Evolutionary conservation across 2,113 vertebrate genomes (phyloP), one percentile per base, ranked within the genome.

Genomic region (Apodemus sylvaticus): DNA sequence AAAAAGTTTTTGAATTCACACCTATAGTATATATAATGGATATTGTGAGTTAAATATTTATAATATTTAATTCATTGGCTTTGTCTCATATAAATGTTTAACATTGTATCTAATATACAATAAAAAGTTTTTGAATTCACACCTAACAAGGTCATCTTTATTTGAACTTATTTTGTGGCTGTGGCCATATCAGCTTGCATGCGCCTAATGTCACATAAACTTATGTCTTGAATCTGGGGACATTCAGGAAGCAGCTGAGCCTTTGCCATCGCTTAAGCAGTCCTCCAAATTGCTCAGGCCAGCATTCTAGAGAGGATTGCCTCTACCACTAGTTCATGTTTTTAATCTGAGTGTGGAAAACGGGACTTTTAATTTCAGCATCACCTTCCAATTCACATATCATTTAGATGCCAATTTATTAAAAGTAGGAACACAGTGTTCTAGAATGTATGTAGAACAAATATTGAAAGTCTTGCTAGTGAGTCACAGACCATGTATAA

Each of bases 231-330:
- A 22, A 39, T 82, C 14, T 94, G 34, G 86, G n/a, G 83, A 94
- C 39, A 88, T 81, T 16, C 5, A 48, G 55, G 55, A 71, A 51
- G 31, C 42, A 12, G 8, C 36, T 45, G 51, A 91, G 31, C 4
- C 24, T 82, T 60, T 55, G 48, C 60, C 53, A 64, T 36, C 29
- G 55, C 36, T 53, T 48, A 14, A 53, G 53, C 70, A 92, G 2
- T 26, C 89, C 89, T 91, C 86, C 2, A 2, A 29, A 53, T 71
- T 24, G 14, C 39, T 42, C 51, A 24, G 60, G 66, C 77, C 5
- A 77, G 60, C 60, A 89, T 96, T 91, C 79, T 86, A 85, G 29
- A 94, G 77, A 76, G n/a, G 73, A 39, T 74, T 94, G 31, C 70
- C 74, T 93, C 90, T 17, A 29, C 17, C 85, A 77, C 64, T 77